Evolutionary conservation across 1,140 invertebrate genomes (phyloP).

Genomic region (Maniola jurtina): DNA sequence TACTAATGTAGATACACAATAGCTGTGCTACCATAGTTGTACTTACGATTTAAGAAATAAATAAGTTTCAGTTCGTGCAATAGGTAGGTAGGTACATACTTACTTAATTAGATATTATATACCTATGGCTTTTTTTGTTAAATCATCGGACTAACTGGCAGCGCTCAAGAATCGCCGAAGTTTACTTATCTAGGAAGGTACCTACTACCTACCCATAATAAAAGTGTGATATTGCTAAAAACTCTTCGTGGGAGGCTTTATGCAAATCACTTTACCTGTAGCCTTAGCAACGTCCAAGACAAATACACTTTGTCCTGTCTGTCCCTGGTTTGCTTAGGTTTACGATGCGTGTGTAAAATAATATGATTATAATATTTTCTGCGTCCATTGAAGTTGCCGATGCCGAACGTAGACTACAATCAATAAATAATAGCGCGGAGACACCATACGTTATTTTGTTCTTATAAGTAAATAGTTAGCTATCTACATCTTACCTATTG

Average conservation of each 20-base stretch:
- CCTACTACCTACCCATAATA: slow-evolving; percentile 35
- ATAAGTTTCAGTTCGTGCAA: too few species aligned
- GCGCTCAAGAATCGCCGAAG: neutral
- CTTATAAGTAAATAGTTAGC: too few species aligned
- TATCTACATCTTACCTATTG: too few species aligned
- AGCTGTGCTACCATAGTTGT: too few species aligned
- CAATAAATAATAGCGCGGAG: neutral
- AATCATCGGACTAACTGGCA: slow-evolving; percentile 13
- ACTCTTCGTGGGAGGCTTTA: slow-evolving; percentile 71
- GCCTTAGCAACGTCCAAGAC: slow-evolving; percentile 52
- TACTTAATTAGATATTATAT: neutral
- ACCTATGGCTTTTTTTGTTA: too few species aligned
- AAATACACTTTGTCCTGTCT: slow-evolving; percentile 64
- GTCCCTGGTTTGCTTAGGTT: slow-evolving; percentile 70
- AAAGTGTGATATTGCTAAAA: slow-evolving; percentile 51
- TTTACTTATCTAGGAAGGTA: slow-evolving; percentile 21
- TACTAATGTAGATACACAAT: too few species aligned
- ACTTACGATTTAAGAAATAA: too few species aligned
- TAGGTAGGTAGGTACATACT: too few species aligned
- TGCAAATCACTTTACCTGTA: slow-evolving; percentile 76
- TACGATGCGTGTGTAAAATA: slow-evolving; percentile 69
- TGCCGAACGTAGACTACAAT: neutral
- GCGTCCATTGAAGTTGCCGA: slow-evolving; percentile 59
- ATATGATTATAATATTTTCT: slow-evolving; percentile 67
- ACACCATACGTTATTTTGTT: too few species aligned